These are phyloP conservation scores for Artibeus lituratus DNA, from an alignment of 2,797 vertebrate genomes.

Conservation along the genomic window DNA sequence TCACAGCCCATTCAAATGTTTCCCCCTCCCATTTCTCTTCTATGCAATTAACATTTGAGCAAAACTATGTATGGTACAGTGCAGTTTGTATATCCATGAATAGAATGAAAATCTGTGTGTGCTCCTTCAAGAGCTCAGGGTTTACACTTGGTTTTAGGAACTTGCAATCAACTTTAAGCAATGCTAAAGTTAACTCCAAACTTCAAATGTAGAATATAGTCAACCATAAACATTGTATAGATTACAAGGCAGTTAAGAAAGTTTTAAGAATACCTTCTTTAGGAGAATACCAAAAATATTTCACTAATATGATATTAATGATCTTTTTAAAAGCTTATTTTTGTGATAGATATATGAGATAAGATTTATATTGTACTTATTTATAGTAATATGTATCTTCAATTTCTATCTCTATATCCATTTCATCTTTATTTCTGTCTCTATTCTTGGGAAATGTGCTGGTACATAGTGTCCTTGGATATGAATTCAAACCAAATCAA, in stretches of 20 bases:
- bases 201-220: background rate
- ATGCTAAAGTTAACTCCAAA: slow-evolving; percentile 32
- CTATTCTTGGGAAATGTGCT: slow-evolving; percentile 14
- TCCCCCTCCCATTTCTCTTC: background rate
- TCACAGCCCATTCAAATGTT: background rate
- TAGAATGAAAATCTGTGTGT: slow-evolving; percentile 38
- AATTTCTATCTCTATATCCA: background rate
- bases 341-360: background rate
- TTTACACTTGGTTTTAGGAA: slow-evolving; percentile 30
- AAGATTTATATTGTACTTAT: background rate
- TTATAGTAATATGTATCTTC: background rate
- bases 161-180: background rate
- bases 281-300: background rate
- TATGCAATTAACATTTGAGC: slow-evolving; percentile 48
- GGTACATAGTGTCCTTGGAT: background rate
- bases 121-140: slow-evolving; percentile 23
- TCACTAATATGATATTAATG: slow-evolving; percentile 12
- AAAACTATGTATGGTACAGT: background rate
- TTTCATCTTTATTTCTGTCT: background rate
- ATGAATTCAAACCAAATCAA: slow-evolving; percentile 13
- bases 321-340: background rate
- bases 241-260: background rate
- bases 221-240: background rate
- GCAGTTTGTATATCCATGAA: slow-evolving; percentile 1
- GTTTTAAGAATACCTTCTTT: slow-evolving; percentile 19